A percentile compares a stretch with the other conserved stretches of the same genome.
Conservation (phyloP, 2,888 invertebrate genomes). For the Eupsilia transversa region DNA sequence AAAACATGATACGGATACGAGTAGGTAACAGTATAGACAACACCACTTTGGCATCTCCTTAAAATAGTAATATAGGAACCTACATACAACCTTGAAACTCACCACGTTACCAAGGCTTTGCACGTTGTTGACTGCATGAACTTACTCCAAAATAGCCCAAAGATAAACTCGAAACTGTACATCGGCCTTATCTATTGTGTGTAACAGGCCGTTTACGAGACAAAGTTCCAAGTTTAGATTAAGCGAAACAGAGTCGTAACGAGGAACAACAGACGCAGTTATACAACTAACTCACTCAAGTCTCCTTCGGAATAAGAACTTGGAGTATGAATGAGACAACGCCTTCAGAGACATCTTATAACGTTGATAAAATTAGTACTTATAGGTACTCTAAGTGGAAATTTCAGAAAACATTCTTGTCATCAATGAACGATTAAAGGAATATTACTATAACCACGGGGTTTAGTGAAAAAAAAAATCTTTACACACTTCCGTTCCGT, state of each 20-base stretch:
- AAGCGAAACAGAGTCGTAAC: constrained; percentile 73
- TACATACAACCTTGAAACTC: constrained; percentile 35
- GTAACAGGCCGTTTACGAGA: constrained; percentile 63
- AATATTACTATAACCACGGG: background rate
- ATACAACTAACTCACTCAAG: constrained; percentile 76
- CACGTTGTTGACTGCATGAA: constrained; percentile 47
- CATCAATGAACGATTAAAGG: background rate
- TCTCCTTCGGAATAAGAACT: constrained; percentile 46
- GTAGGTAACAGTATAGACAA: too few species aligned
- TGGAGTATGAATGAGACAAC: constrained; percentile 39
- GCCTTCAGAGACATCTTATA: background rate
- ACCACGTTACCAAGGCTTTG: constrained; percentile 17
- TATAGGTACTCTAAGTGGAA: background rate
- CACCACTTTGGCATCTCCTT: too few species aligned
- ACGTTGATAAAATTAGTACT: background rate
- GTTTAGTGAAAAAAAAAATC: too few species aligned
- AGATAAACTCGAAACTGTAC: constrained; percentile 60
- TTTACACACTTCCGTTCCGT: too few species aligned
- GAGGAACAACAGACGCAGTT: constrained; percentile 72
- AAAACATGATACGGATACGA: too few species aligned
- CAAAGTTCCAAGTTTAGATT: constrained; percentile 72
- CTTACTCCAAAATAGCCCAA: constrained; percentile 52
- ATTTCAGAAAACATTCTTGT: background rate
- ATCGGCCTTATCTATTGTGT: constrained; percentile 62
- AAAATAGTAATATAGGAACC: too few species aligned